These are phyloP conservation scores for Macroramphosus scolopax DNA, from an alignment of 2,797 vertebrate species.

Conservation along the genomic window DNA sequence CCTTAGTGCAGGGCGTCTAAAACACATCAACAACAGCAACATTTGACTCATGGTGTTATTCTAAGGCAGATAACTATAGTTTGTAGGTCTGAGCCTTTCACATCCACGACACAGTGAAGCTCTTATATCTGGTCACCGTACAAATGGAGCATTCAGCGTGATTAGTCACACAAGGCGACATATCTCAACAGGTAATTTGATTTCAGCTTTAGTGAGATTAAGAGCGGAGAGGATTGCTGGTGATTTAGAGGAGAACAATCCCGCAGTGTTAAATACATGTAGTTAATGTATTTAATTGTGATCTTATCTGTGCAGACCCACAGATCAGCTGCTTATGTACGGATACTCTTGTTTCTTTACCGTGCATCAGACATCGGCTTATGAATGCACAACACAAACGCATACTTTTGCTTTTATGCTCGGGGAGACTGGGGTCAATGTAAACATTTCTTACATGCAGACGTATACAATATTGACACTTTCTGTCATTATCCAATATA, in stretches of 20 bases:
- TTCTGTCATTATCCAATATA: too few relatives aligned
- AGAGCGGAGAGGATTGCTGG: conserved; percentile 24
- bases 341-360: too few relatives aligned
- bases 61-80: conserved; percentile 13
- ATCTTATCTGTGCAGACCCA: conserved; percentile 1
- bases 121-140: conserved; percentile 33
- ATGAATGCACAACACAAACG: too few relatives aligned
- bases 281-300: conserved; percentile 8
- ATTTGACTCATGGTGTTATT: conserved; percentile 11
- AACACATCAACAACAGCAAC: not conserved
- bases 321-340: not conserved
- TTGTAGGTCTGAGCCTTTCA: not conserved
- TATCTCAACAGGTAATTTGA: conserved; percentile 42
- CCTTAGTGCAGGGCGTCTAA: not conserved
- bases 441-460: too few relatives aligned
- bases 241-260: conserved; percentile 10
- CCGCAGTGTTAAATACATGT: not conserved
- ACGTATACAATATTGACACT: too few relatives aligned
- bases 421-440: too few relatives aligned
- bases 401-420: too few relatives aligned
- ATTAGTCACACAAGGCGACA: conserved; percentile 47
- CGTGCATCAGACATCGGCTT: too few relatives aligned
- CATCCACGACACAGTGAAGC: too few relatives aligned
- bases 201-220: conserved; percentile 47
- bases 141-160: conserved; percentile 45